Evolutionary conservation across 1,140 invertebrate genomes (phyloP).

Genomic region (Eufriesea mexicana): DNA sequence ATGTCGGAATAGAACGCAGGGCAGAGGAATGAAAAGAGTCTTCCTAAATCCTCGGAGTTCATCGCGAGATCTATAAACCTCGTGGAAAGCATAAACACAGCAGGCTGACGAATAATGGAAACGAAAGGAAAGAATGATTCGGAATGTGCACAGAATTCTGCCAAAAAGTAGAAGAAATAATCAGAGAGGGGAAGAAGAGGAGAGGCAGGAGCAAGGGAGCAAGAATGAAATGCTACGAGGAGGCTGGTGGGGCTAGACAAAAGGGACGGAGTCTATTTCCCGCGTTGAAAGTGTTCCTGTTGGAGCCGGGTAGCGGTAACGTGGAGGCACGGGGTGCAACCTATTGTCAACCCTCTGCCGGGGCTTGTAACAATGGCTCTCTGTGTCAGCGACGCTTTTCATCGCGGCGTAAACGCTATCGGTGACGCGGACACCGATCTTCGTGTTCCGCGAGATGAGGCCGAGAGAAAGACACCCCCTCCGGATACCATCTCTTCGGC

Average conservation of each 20-base stretch:
- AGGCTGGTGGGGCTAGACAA: constrained; percentile 39
- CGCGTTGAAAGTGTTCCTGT: constrained; percentile 36
- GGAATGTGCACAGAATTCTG: too few relatives aligned
- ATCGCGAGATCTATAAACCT: too few relatives aligned
- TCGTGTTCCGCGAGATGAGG: constrained; percentile 41
- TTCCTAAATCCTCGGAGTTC: too few relatives aligned
- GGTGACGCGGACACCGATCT: constrained; percentile 45
- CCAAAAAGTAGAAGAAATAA: neutral
- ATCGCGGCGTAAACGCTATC: constrained; percentile 53
- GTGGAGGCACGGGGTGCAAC: neutral
- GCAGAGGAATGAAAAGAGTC: too few relatives aligned
- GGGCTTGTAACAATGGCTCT: constrained; percentile 36
- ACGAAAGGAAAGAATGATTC: too few relatives aligned
- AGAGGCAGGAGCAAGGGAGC: neutral
- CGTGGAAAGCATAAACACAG: too few relatives aligned
- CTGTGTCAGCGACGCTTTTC: constrained; percentile 43
- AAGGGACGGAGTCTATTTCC: constrained; percentile 52
- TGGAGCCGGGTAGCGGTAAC: neutral
- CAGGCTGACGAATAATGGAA: too few relatives aligned
- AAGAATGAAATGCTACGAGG: constrained; percentile 16
- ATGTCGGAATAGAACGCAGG: too few relatives aligned
- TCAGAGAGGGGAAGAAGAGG: neutral
- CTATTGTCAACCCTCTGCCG: constrained; percentile 35
- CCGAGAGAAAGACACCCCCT: neutral
- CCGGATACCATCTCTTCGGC: constrained; percentile 12